These are phyloP conservation scores for Lasioglossum baleicum DNA, from an alignment of 1,140 invertebrate species.

Conservation along the genomic window DNA sequence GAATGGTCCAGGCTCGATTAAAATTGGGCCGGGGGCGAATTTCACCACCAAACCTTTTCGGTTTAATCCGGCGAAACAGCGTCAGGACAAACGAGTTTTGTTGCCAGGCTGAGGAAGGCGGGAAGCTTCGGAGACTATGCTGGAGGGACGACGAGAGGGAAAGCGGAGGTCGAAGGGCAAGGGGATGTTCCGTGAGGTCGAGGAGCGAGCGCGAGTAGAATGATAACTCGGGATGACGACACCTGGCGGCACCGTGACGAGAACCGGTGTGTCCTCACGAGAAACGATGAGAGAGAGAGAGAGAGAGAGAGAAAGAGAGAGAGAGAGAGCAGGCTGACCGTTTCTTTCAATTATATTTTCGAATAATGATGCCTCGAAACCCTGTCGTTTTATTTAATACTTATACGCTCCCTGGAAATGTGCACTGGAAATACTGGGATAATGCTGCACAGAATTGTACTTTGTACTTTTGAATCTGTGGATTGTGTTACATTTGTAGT, in stretches of 20 bases:
- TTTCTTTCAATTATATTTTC: neutral
- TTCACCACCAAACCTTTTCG: neutral
- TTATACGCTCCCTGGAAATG: too few species aligned
- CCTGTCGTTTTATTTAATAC: too few species aligned
- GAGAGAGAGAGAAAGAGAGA: neutral
- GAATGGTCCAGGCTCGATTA: too few species aligned
- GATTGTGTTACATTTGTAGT: too few species aligned
- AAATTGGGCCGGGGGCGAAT: too few species aligned
- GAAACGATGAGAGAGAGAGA: neutral
- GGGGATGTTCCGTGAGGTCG: constrained; percentile 22
- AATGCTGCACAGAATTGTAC: too few species aligned
- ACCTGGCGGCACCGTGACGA: neutral
- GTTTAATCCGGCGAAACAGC: neutral
- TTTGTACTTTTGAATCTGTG: too few species aligned
- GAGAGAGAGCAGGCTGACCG: neutral
- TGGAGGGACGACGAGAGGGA: neutral
- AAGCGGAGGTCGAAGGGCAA: constrained; percentile 8
- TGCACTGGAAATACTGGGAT: too few species aligned
- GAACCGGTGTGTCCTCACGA: neutral
- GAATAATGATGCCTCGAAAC: too few species aligned
- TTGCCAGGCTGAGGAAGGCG: neutral
- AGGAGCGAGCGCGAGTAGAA: neutral
- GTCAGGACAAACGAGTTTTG: neutral
- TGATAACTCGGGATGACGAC: constrained; percentile 27
- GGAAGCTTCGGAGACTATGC: neutral